Evolutionary conservation across 2,113 vertebrate species (phyloP).

Genomic region (Boulengeromyrus knoepffleri): DNA sequence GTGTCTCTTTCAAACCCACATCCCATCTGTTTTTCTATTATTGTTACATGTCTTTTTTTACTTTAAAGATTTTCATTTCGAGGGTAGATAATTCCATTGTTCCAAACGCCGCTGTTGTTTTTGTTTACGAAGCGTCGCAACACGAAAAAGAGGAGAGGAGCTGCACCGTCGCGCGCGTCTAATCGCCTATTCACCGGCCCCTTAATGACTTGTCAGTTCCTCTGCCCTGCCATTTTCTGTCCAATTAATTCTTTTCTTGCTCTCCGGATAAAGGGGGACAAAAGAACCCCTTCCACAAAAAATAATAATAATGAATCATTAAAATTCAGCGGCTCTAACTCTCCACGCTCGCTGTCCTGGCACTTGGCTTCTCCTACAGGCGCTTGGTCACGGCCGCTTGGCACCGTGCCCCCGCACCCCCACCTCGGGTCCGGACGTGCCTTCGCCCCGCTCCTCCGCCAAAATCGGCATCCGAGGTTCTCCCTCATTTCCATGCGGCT

Average conservation of each 20-base stretch:
- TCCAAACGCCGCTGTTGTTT: conserved; percentile 30
- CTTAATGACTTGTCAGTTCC: conserved; percentile 92
- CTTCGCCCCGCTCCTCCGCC: not conserved
- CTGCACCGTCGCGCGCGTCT: conserved; percentile 72
- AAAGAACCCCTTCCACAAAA: conserved; percentile 67
- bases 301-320: conserved; percentile 96
- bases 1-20: conserved; percentile 64
- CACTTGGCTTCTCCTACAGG: conserved; percentile 70
- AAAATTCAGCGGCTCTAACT: conserved; percentile 83
- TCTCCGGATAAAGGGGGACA: conserved; percentile 93
- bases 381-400: conserved; percentile 63
- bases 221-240: conserved; percentile 96
- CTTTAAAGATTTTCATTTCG: conserved; percentile 50
- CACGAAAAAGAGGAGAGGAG: conserved; percentile 45
- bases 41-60: conserved; percentile 54
- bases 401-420: conserved; percentile 62
- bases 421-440: conserved; percentile 17
- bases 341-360: conserved; percentile 41
- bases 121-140: conserved; percentile 36
- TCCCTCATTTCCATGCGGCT: not conserved
- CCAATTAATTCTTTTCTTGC: conserved; percentile 99
- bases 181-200: conserved; percentile 78
- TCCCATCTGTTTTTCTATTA: conserved; percentile 72
- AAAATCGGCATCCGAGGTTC: not conserved
- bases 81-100: conserved; percentile 43